Evolutionary conservation across 2,888 invertebrate genomes (phyloP), one percentile per base, ranked within the genome.

Genomic region (Cataglyphis cursor): DNA sequence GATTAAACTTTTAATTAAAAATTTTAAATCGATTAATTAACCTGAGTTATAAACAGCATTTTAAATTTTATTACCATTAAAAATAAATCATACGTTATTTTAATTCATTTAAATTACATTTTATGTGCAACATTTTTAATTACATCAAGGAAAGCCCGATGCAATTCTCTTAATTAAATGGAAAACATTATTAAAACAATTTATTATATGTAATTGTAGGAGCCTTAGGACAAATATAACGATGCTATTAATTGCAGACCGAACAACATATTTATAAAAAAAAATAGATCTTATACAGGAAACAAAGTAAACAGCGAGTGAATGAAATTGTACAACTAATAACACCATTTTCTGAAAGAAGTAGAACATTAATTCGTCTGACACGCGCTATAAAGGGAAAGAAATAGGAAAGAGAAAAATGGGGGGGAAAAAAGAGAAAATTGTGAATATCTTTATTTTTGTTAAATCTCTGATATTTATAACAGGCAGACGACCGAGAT

Each of bases 401-500:
- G 28, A 57, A 57, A 6, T 21, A 28, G 21, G 1, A 41, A n/a
- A 24, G 9, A n/a, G 15, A 12, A 38, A 70, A 44, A 12, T 6
- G 8, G 9, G 9, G 10, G 1, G 6, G 3, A 10, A 3, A 44
- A 9, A 38, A 21, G 31, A 31, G 15, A 5, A 51, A 21, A 18
- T 31, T 41, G 44, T 21, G 44, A 21, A 80, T 59, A 72, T 59
- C 70, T 72, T 72, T 44, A 72, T 80, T 44, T 44, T 44, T 12
- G 38, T 44, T 31, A 41, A 31, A 18, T 78, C 9, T 78, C 5
- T 15, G 72, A 72, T 80, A 78, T 78, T 78, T 78, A 72, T 80
- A 21, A 24, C 44, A 21, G 44, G 9, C 18, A 48, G 2, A n/a
- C 15, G 5, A n/a, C 15, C 48, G n/a, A 51, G 31, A n/a, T 38